Percentiles rank a stretch among this genome's conserved stretches.
Conservation (phyloP, 2,888 invertebrate species). For the Tenthredo distinguenda region DNA sequence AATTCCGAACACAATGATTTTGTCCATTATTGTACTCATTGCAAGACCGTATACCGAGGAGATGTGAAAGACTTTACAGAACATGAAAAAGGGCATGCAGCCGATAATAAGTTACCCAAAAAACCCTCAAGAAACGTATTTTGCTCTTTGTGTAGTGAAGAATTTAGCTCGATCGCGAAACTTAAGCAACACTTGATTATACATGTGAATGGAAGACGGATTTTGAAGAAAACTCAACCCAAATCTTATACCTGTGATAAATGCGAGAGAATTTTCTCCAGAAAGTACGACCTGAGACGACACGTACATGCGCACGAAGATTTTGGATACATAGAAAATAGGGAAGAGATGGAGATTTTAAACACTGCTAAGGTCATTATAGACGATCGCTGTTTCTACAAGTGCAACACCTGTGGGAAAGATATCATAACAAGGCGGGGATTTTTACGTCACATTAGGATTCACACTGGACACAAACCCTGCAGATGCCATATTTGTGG, state of each 20-base stretch:
- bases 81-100: constrained; percentile 57
- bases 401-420: constrained; percentile 78
- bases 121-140: neutral
- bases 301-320: constrained; percentile 61
- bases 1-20: constrained; percentile 57
- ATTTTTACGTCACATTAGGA: constrained; percentile 79
- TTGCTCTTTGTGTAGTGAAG: constrained; percentile 78
- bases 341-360: constrained; percentile 66
- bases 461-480: constrained; percentile 77
- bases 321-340: constrained; percentile 54
- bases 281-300: constrained; percentile 61
- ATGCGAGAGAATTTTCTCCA: constrained; percentile 63
- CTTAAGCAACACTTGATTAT: constrained; percentile 77
- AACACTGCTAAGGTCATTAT: constrained; percentile 66
- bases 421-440: constrained; percentile 70
- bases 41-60: constrained; percentile 59
- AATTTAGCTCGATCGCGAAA: constrained; percentile 77
- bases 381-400: constrained; percentile 69
- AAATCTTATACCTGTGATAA: constrained; percentile 60
- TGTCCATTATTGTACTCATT: constrained; percentile 61
- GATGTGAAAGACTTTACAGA: constrained; percentile 56
- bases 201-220: neutral
- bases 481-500: constrained; percentile 79
- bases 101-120: neutral
- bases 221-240: neutral